phyloP scores from a whole-genome alignment of 2,888 invertebrate species.

The Diarsia dahlii region DNA sequence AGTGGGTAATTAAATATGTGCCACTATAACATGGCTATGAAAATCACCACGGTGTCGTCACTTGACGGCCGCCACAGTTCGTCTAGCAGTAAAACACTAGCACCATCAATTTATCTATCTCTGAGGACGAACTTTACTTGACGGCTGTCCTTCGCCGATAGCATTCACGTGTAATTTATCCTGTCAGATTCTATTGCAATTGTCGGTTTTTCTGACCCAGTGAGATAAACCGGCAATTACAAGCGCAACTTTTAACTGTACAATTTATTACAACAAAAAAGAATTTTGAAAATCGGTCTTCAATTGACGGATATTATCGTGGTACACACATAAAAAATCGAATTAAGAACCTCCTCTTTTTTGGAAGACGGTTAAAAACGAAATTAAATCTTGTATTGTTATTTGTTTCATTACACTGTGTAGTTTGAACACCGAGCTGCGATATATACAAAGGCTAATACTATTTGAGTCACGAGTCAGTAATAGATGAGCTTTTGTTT shows the following conservation, averaged over 20 bases:
- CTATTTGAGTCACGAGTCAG: too few relatives aligned
- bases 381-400: too few relatives aligned
- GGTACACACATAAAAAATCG: too few relatives aligned
- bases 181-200: not conserved
- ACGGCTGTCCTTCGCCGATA: not conserved
- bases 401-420: not conserved
- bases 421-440: too few relatives aligned
- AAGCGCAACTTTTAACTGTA: not conserved
- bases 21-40: not conserved
- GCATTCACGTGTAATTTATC: not conserved
- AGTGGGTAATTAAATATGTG: not conserved
- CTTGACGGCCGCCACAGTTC: not conserved
- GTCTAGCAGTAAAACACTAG: not conserved
- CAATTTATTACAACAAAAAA: not conserved
- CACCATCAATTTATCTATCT: not conserved
- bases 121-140: not conserved
- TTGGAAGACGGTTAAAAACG: too few relatives aligned
- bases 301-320: too few relatives aligned
- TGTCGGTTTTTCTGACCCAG: too few relatives aligned
- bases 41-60: not conserved
- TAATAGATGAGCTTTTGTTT: too few relatives aligned
- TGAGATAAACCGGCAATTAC: not conserved
- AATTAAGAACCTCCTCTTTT: too few relatives aligned
- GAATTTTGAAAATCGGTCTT: too few relatives aligned
- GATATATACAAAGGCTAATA: too few relatives aligned